Evolutionary conservation across 2,113 vertebrate genomes (phyloP).

Genomic region (Dolichallabes microphthalmus): DNA sequence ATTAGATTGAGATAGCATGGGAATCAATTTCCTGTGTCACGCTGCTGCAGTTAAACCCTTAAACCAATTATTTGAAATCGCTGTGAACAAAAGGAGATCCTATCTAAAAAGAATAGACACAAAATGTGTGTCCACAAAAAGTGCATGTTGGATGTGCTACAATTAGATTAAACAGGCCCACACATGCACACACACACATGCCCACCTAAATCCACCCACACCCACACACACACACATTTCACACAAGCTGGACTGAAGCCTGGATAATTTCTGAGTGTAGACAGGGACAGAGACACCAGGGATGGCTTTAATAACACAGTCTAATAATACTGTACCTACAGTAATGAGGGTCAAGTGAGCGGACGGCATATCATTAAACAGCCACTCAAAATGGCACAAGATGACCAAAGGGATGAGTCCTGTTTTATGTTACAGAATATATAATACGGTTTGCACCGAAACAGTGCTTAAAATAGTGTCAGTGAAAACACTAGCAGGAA

Average conservation of each 20-base stretch:
- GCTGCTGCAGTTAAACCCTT: neutral
- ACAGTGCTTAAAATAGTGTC: neutral
- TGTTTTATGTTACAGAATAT: too few species aligned
- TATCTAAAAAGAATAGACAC: neutral
- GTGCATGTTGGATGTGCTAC: neutral
- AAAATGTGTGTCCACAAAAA: neutral
- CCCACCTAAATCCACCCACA: neutral
- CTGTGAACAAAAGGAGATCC: constrained; percentile 5
- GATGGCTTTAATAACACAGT: constrained; percentile 30
- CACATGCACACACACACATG: neutral
- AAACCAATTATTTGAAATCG: neutral
- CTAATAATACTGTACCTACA: constrained; percentile 24
- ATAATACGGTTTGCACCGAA: neutral
- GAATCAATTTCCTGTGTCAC: constrained; percentile 1
- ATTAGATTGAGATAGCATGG: constrained; percentile 1
- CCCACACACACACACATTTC: constrained; percentile 5
- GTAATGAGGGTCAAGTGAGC: constrained; percentile 22
- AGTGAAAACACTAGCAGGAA: neutral
- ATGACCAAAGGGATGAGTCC: constrained; percentile 5
- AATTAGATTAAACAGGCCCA: neutral
- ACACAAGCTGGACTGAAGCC: neutral
- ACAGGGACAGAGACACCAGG: constrained; percentile 6
- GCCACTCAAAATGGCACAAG: neutral
- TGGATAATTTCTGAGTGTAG: constrained; percentile 22
- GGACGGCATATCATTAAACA: neutral